phyloP scores from a whole-genome alignment of 2,113 vertebrate genomes.

The Laterallus jamaicensis region DNA sequence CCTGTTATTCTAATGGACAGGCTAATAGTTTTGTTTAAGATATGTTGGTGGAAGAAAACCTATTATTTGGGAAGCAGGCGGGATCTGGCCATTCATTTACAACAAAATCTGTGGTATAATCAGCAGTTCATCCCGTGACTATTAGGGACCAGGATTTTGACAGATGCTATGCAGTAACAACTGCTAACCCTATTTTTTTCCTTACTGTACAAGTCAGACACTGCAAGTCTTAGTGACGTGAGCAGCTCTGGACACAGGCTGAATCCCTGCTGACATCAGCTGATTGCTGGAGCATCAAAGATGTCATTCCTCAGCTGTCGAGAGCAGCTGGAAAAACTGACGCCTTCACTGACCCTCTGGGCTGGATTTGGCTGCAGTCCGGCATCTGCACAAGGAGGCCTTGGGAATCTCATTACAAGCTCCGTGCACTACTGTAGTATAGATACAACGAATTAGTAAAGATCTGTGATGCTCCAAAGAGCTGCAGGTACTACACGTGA shows the following conservation, averaged over 20 bases:
- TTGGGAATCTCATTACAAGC: neutral
- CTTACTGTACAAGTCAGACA: neutral
- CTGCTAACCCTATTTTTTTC: neutral
- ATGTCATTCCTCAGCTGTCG: neutral
- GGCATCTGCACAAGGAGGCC: accelerated
- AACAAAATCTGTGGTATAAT: neutral
- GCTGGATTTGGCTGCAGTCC: neutral
- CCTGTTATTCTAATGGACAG: neutral
- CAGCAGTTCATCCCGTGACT: neutral
- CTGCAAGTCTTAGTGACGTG: neutral
- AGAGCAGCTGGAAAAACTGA: neutral
- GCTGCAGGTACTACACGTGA: neutral
- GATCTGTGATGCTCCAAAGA: neutral
- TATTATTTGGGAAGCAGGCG: neutral
- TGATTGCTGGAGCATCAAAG: neutral
- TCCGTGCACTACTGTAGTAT: neutral
- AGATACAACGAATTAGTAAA: neutral
- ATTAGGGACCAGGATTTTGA: neutral
- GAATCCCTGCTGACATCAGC: neutral
- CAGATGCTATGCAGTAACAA: neutral
- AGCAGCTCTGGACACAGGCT: neutral
- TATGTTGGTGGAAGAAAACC: neutral
- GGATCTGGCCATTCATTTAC: neutral
- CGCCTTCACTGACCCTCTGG: neutral
- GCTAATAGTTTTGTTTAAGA: neutral